Conservation (phyloP, 2,797 vertebrate genomes). For the Salmo trutta region DNA sequence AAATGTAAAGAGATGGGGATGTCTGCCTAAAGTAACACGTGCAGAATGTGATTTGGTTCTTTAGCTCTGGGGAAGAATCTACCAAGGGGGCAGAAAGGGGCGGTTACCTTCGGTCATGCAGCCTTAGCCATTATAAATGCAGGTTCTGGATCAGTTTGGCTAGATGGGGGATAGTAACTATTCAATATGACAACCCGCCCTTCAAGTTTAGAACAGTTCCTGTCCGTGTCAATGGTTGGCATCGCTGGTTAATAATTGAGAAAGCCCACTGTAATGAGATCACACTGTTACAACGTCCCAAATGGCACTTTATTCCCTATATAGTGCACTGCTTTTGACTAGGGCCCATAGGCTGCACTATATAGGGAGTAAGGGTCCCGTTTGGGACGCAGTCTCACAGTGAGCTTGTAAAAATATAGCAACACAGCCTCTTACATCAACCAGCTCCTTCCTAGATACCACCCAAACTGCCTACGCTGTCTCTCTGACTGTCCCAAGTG, state of each 20-base stretch:
- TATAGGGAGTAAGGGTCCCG: background rate
- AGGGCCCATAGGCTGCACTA: background rate
- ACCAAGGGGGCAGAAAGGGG: no score
- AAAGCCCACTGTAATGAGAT: background rate
- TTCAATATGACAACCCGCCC: slow-evolving; percentile 6
- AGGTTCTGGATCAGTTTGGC: background rate
- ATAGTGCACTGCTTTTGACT: no score
- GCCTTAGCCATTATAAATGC: background rate
- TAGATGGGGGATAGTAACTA: background rate
- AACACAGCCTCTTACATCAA: background rate
- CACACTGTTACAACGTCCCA: background rate
- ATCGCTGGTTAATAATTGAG: slow-evolving; percentile 2
- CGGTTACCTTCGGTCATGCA: no score
- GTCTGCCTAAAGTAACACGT: no score
- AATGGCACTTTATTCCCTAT: no score
- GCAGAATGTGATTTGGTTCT: no score
- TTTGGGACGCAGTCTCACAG: background rate
- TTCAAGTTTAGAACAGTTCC: slow-evolving; percentile 14
- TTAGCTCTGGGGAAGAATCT: no score
- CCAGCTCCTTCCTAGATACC: background rate
- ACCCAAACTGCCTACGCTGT: background rate
- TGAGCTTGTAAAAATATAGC: background rate
- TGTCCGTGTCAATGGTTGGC: background rate
- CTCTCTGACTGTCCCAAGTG: background rate
- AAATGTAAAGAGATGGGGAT: no score